Evolutionary conservation across 2,113 vertebrate genomes (phyloP).

Genomic region (Dipodomys ordii): DNA sequence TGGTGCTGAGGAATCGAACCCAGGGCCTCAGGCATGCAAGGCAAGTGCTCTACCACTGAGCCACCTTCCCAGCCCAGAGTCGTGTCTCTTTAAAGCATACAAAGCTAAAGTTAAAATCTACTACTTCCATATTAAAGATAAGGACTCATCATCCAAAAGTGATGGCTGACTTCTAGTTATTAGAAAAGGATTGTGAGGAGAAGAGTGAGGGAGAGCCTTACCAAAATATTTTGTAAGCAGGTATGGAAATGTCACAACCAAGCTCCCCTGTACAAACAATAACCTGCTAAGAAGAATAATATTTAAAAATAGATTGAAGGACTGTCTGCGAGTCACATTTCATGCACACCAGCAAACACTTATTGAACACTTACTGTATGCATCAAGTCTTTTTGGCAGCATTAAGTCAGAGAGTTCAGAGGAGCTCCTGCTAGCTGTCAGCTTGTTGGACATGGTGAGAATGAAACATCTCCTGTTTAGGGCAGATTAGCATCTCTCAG

Average conservation of each 20-base stretch:
- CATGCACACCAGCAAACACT: neutral
- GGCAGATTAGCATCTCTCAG: neutral
- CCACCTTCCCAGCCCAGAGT: too few relatives aligned
- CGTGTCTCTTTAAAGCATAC: slow-evolving; percentile 5
- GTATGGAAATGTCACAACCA: too few relatives aligned
- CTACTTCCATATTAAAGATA: neutral
- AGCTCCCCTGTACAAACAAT: too few relatives aligned
- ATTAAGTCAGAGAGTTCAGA: neutral
- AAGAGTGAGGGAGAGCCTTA: neutral
- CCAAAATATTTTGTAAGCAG: too few relatives aligned
- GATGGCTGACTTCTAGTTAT: neutral
- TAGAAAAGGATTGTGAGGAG: neutral
- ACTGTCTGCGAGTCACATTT: neutral
- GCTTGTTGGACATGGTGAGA: neutral
- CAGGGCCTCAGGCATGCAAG: too few relatives aligned
- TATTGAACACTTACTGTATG: neutral
- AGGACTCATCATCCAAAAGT: neutral
- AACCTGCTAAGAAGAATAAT: neutral
- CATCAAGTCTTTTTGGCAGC: neutral
- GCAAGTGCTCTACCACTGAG: too few relatives aligned
- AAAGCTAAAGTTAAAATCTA: neutral
- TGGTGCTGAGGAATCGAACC: too few relatives aligned
- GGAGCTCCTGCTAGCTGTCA: neutral
- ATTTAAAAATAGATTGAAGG: neutral
- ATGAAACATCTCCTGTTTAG: neutral